Conservation (phyloP, 2,888 invertebrate genomes). For the Yponomeuta plumbellus region DNA sequence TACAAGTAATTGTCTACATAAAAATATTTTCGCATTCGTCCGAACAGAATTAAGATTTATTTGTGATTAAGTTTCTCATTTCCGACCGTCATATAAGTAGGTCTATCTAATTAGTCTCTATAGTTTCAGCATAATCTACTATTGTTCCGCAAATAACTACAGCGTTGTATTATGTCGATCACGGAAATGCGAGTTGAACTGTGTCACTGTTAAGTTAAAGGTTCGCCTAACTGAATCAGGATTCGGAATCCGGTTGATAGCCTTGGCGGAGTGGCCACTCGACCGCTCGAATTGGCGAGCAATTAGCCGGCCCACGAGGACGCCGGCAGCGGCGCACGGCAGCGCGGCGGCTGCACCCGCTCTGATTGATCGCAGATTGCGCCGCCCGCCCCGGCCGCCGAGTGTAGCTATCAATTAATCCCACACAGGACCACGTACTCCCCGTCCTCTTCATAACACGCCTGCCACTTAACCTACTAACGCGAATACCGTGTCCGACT, state of each 20-base stretch:
- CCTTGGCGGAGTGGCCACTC: conserved; percentile 72
- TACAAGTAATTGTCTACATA: conserved; percentile 4
- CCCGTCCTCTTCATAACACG: conserved; percentile 6
- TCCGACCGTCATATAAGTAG: not conserved
- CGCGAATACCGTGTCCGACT: not conserved
- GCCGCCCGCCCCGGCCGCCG: not conserved
- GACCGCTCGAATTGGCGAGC: conserved; percentile 68
- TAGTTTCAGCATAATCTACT: too few relatives aligned
- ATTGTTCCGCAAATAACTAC: too few relatives aligned
- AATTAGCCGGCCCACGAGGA: conserved; percentile 55
- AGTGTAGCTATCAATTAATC: conserved; percentile 12
- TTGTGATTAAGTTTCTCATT: not conserved
- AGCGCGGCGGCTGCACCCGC: not conserved
- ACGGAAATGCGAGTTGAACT: conserved; percentile 50
- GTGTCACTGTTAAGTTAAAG: conserved; percentile 49
- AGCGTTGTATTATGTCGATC: conserved; percentile 33
- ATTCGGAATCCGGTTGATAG: conserved; percentile 70
- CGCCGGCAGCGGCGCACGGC: conserved; percentile 21
- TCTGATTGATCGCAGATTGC: conserved; percentile 12
- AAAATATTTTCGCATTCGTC: not conserved
- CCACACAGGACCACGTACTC: conserved; percentile 4
- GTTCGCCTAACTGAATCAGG: conserved; percentile 70
- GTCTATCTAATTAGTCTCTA: too few relatives aligned
- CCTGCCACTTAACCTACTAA: conserved; percentile 9
- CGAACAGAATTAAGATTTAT: not conserved